These are phyloP conservation scores for Chelmon rostratus DNA, from an alignment of 2,797 vertebrate genomes.

Conservation along the genomic window DNA sequence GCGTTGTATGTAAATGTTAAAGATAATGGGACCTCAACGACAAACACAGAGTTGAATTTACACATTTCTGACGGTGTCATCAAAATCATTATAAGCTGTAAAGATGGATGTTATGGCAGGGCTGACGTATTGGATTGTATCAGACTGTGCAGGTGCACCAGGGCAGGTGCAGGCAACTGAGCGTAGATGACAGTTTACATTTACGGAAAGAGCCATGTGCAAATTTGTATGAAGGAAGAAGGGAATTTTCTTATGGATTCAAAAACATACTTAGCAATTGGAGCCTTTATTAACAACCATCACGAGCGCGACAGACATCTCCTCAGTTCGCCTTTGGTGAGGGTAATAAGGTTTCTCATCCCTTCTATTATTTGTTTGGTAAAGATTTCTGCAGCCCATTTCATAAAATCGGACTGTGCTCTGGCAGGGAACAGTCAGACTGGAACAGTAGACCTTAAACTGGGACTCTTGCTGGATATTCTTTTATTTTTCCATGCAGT, in stretches of 20 bases:
- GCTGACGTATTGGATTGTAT: too few species aligned
- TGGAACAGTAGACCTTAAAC: not conserved
- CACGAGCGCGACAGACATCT: not conserved
- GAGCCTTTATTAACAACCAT: slow-evolving; percentile 1
- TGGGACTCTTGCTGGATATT: not conserved
- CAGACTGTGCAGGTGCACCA: not conserved
- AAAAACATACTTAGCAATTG: not conserved
- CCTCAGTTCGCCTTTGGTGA: not conserved
- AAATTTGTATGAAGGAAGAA: not conserved
- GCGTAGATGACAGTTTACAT: not conserved
- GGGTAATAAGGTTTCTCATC: slow-evolving; percentile 19
- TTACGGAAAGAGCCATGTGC: not conserved
- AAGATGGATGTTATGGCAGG: not conserved
- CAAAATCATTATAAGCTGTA: too few species aligned
- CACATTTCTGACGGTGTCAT: too few species aligned
- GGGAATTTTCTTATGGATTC: not conserved
- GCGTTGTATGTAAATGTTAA: too few species aligned
- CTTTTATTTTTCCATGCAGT: not conserved
- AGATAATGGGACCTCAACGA: not conserved
- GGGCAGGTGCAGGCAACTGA: too few species aligned
- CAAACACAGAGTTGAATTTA: not conserved
- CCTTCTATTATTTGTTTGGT: slow-evolving; percentile 6
- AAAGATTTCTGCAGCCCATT: slow-evolving; percentile 1
- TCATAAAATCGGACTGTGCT: not conserved
- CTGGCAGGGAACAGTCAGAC: not conserved